Evolutionary conservation across 2,888 invertebrate genomes (phyloP).

Genomic region (Drosophila lutescens): DNA sequence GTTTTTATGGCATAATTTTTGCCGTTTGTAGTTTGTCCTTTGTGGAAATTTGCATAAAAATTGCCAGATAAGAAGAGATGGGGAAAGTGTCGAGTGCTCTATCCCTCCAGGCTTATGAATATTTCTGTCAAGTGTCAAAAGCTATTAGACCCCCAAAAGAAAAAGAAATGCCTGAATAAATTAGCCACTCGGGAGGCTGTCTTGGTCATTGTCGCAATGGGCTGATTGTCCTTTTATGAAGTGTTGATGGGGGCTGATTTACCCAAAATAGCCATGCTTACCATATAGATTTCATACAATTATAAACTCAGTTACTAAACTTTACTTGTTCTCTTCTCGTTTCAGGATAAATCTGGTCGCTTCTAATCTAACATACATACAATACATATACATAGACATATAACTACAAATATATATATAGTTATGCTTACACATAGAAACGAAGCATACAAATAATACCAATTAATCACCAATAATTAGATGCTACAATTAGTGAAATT

Average conservation of each 20-base stretch:
- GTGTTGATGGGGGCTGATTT: slow-evolving; percentile 56
- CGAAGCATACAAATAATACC: slow-evolving; percentile 53
- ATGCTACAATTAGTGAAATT: slow-evolving; percentile 73
- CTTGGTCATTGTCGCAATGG: slow-evolving; percentile 32
- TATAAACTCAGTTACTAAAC: slow-evolving; percentile 13
- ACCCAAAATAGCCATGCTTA: background rate
- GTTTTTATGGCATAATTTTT: slow-evolving; percentile 67
- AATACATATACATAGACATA: slow-evolving; percentile 51
- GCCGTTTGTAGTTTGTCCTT: slow-evolving; percentile 51
- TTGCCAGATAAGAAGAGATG: slow-evolving; percentile 14
- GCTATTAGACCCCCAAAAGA: slow-evolving; percentile 22
- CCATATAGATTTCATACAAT: background rate
- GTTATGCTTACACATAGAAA: slow-evolving; percentile 49
- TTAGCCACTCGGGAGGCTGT: slow-evolving; percentile 52
- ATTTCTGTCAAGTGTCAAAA: slow-evolving; percentile 63
- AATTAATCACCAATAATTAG: slow-evolving; percentile 72
- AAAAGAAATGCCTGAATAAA: slow-evolving; percentile 59
- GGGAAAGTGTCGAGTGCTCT: slow-evolving; percentile 37
- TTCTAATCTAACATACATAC: slow-evolving; percentile 73
- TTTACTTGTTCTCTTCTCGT: slow-evolving; percentile 24
- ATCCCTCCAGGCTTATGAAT: slow-evolving; percentile 68
- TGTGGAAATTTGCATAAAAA: slow-evolving; percentile 46
- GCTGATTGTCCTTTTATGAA: slow-evolving; percentile 70
- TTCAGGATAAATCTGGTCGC: slow-evolving; percentile 82
- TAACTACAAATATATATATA: slow-evolving; percentile 45